These are phyloP conservation scores for Thunnus maccoyii DNA, from an alignment of 2,113 vertebrate species.

Conservation along the genomic window DNA sequence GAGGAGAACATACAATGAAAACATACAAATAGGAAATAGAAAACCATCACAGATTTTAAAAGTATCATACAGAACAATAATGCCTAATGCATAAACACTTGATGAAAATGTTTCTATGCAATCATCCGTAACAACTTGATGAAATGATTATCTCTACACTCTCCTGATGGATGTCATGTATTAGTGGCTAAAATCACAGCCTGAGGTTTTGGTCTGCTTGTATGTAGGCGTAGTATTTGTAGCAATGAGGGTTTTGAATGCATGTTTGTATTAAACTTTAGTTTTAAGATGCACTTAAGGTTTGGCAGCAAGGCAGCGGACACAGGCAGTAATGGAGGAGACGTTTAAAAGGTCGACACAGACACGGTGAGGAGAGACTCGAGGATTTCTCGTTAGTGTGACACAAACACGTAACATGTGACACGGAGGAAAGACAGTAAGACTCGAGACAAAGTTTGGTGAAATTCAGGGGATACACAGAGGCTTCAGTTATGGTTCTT, in stretches of 20 bases:
- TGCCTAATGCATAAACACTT: background rate
- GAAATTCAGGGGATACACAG: background rate
- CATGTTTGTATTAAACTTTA: conserved; percentile 28
- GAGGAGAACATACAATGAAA: background rate
- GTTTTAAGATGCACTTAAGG: conserved; percentile 81
- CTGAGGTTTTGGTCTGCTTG: background rate
- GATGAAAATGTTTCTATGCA: background rate
- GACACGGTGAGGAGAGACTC: background rate
- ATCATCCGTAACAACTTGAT: background rate
- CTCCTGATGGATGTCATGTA: background rate
- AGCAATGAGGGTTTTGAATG: conserved; percentile 6
- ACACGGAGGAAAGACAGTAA: background rate
- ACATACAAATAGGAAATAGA: background rate
- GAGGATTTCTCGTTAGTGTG: background rate
- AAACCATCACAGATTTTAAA: background rate
- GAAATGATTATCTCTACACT: background rate
- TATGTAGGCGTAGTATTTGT: background rate
- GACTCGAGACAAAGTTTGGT: background rate
- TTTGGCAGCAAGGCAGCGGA: conserved; percentile 76
- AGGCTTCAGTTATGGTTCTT: conserved; percentile 4
- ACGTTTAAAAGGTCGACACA: conserved; percentile 2
- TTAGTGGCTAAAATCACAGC: background rate
- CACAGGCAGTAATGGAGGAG: conserved; percentile 39
- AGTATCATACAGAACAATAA: background rate
- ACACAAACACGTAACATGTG: background rate